Base-by-base conservation (phyloP, 2,888 invertebrate genomes). In the Thysanoteuthis rhombus region DNA sequence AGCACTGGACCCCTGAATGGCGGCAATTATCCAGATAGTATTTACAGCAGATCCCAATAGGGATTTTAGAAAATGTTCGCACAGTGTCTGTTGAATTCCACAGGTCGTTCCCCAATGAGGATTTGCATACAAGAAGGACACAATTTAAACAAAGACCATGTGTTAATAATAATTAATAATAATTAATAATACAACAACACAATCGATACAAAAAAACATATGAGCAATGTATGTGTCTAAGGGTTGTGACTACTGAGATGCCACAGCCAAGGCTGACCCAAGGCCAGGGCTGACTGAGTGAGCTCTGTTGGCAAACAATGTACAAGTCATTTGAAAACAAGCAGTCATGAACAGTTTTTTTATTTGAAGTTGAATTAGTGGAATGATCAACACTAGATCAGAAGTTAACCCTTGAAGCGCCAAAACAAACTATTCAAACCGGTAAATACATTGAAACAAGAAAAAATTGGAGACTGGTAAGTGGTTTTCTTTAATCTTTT, bases 301-400 rank as follows among this genome's bases (percentile, higher is more conserved):
- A n/a, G n/a, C 75, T n/a, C 75, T 75, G 12, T 75, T 75, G 36
- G 75, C 75, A 75, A 75, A 75, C 36, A 75, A 75, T 75, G 75
- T 75, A 75, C 75, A 75, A 75, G n/a, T 75, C 75, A n/a, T n/a
- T 75, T 36, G n/a, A n/a, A 75, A 75, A 75, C 75, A 75, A 75
- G 75, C 75, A 75, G 75, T 75, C 75, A 75, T n/a, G 75, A 75
- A 75, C n/a, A 75, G 75, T 75, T 75, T 75, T 75, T n/a, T 75
- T 75, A 75, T 75, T 75, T 75, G 75, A 75, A 75, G n/a, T 75
- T 75, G n/a, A n/a, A n/a, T 75, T 75, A 75, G n/a, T 75, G 75
- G 75, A 75, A 75, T 75, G 75, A 75, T 58, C 58, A 58, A 36
- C 75, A 75, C 75, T 75, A 75, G n/a, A 75, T 75, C 75, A 75